Evolutionary conservation across 2,888 invertebrate genomes (phyloP).

Genomic region (Ichneumon xanthorius): DNA sequence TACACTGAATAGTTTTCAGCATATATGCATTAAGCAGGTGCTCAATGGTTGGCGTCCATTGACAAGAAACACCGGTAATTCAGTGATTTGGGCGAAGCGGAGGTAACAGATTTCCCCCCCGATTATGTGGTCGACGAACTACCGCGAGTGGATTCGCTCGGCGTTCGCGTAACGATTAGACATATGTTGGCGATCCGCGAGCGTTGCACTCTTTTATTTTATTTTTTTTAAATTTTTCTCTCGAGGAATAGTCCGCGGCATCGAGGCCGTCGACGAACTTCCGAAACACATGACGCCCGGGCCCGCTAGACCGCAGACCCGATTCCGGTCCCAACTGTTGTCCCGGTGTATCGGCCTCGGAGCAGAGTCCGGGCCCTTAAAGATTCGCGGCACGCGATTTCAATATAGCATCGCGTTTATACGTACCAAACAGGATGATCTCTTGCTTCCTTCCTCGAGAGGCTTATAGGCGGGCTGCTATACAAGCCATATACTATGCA

Average conservation of each 20-base stretch:
- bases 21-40: slow-evolving; percentile 72
- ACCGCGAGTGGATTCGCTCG: slow-evolving; percentile 10
- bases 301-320: slow-evolving; percentile 79
- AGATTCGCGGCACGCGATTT: slow-evolving; percentile 67
- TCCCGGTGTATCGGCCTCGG: slow-evolving; percentile 36
- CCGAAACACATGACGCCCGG: slow-evolving; percentile 79
- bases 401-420: slow-evolving; percentile 37
- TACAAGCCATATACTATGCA: slow-evolving; percentile 4
- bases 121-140: slow-evolving; percentile 60
- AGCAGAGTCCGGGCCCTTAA: slow-evolving; percentile 50
- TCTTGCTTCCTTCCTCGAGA: slow-evolving; percentile 47
- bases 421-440: slow-evolving; percentile 51
- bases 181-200: slow-evolving; percentile 56
- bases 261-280: slow-evolving; percentile 67
- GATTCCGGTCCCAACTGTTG: slow-evolving; percentile 78
- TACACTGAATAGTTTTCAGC: slow-evolving; percentile 21
- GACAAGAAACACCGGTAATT: slow-evolving; percentile 68
- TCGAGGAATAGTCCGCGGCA: slow-evolving; percentile 35
- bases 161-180: slow-evolving; percentile 63
- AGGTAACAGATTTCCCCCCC: slow-evolving; percentile 72
- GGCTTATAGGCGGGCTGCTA: background rate
- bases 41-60: slow-evolving; percentile 73
- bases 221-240: slow-evolving; percentile 30
- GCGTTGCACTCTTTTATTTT: slow-evolving; percentile 18
- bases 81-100: slow-evolving; percentile 70